Conservation (phyloP, 2,113 vertebrate species). For the Ochotona princeps region DNA sequence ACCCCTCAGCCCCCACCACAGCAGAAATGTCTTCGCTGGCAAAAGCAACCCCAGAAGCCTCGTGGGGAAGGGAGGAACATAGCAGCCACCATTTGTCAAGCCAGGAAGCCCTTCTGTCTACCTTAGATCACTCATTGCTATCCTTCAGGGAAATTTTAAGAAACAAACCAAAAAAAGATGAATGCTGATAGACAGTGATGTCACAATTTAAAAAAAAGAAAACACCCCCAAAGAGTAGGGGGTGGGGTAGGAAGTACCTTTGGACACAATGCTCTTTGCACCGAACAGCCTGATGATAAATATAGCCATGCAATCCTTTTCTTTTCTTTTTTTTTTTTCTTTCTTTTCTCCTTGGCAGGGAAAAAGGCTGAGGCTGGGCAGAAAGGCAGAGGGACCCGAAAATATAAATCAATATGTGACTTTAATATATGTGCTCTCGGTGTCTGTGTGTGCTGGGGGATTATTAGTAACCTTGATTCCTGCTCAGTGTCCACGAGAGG, state of each 20-base stretch:
- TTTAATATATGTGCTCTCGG: constrained; percentile 82
- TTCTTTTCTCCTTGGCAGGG: constrained; percentile 75
- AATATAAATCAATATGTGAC: constrained; percentile 83
- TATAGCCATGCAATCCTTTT: constrained; percentile 78
- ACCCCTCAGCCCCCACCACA: no score
- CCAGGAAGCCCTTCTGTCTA: constrained; percentile 63
- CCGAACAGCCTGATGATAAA: constrained; percentile 75
- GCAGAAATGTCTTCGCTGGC: not conserved
- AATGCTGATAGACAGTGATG: constrained; percentile 53
- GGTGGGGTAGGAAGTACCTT: constrained; percentile 55
- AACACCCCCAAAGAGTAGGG: constrained; percentile 36
- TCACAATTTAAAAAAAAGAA: constrained; percentile 44
- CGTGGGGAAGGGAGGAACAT: not conserved
- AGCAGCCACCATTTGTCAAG: constrained; percentile 24
- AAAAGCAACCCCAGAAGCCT: not conserved
- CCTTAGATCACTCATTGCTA: constrained; percentile 48
- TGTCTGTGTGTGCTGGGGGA: constrained; percentile 79
- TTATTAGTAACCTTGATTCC: constrained; percentile 82
- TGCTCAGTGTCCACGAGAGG: constrained; percentile 73
- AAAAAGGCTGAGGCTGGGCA: constrained; percentile 76
- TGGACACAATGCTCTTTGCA: constrained; percentile 76
- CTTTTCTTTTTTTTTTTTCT: no score
- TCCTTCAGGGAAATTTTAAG: constrained; percentile 54
- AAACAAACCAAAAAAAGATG: constrained; percentile 63
- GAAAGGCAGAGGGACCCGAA: constrained; percentile 76